Base-by-base conservation (phyloP, 92 coral and sea anemone species). In the Montipora capitata region DNA sequence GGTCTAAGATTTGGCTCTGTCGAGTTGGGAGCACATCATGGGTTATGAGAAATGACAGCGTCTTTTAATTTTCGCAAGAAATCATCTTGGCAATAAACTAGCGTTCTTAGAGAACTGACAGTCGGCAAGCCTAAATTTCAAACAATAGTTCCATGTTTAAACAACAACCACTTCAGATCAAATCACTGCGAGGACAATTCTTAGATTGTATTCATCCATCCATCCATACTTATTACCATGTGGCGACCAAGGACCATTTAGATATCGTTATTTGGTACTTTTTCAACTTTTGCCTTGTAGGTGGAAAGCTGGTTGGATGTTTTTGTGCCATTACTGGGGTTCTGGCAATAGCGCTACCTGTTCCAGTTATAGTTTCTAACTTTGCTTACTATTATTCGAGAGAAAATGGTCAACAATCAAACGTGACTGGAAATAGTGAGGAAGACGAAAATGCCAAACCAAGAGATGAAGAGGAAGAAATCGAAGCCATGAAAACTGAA, bases 321-420 rank as follows among this genome's bases (percentile, higher is more conserved):
- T 89, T 95, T 78, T 95, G 98, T 68, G 98, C 98, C 71, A 95
- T 95, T 42, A 91, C 96, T 38, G 98, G 98, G 0, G 98, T 95
- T 41, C 75, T 95, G 4, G 96, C 96, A 11, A 95, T 95, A 44
- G 98, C 98, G 40, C 87, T 95, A 3, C 98, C 98, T 16, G 98
- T 95, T 1, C 98, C 98, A 1, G 98, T 95, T 4, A 95, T 95
- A 54, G 98, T 95, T 64, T 95, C 98, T 38, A 95, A 95, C 80
- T 95, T 95, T 75, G 95, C 98, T 54, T 95, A 93, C 82, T 95
- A 95, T 75, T 95, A 95, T 79, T 95, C 98, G 10, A 89, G 91
- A 90, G 98, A 95, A 79, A 94, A 93, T 45, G 92, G 87, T 63
- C 61, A 92, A 72, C 93, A 87, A 44, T 72, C 88, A 66, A 88